phyloP scores from a whole-genome alignment of 2,888 invertebrate species.

The Ethmia dodecea region DNA sequence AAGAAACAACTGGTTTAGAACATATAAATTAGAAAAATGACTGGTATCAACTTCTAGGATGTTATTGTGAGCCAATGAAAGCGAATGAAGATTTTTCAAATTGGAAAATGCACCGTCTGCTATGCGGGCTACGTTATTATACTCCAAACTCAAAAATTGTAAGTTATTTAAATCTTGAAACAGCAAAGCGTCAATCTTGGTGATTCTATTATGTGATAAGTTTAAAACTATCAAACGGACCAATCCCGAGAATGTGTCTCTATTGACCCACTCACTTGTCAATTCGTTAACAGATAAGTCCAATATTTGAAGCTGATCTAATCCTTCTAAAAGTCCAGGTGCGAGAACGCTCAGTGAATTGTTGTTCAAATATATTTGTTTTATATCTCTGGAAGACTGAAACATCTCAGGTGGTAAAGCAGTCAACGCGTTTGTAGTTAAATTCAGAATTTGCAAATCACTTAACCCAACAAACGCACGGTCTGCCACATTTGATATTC shows the following conservation, averaged over 20 bases:
- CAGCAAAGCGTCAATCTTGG: constrained; percentile 82
- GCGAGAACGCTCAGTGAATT: constrained; percentile 87
- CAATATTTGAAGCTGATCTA: constrained; percentile 84
- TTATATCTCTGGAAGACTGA: constrained; percentile 82
- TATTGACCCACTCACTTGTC: constrained; percentile 86
- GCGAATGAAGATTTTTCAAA: constrained; percentile 85
- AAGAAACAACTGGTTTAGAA: constrained; percentile 84
- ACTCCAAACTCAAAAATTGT: constrained; percentile 85
- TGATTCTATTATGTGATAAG: constrained; percentile 84
- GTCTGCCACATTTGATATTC: constrained; percentile 84
- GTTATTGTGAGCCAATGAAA: constrained; percentile 85
- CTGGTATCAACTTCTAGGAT: constrained; percentile 82
- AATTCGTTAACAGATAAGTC: constrained; percentile 86
- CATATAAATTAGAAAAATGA: constrained; percentile 85
- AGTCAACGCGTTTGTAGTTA: constrained; percentile 87
- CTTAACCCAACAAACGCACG: constrained; percentile 84
- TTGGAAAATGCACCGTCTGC: constrained; percentile 86
- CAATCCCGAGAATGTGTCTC: constrained; percentile 86
- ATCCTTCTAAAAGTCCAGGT: constrained; percentile 84
- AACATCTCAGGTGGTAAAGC: constrained; percentile 88
- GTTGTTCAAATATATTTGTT: constrained; percentile 85
- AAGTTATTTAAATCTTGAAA: constrained; percentile 86
- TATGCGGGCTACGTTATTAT: constrained; percentile 83
- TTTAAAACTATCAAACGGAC: constrained; percentile 86
- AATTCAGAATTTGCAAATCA: constrained; percentile 83